These are phyloP conservation scores for Hirudo medicinalis DNA, from an alignment of 1,140 invertebrate genomes.

Conservation along the genomic window DNA sequence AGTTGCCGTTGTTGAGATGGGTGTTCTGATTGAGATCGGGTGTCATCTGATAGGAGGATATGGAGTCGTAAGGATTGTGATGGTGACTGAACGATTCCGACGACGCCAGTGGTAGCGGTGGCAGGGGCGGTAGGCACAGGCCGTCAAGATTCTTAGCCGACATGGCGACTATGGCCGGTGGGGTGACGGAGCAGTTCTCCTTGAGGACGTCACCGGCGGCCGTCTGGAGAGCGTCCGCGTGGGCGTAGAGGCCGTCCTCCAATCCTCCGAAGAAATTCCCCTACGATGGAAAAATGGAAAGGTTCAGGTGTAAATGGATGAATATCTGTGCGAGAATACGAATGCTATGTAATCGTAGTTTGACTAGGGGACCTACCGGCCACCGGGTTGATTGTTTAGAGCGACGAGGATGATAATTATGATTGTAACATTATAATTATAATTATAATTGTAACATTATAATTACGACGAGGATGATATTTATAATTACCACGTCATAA, in stretches of 20 bases:
- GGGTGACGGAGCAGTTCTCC: neutral
- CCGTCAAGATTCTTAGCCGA: neutral
- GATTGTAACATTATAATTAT: neutral
- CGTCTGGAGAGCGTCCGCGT: neutral
- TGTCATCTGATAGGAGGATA: too few relatives aligned
- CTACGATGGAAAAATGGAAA: neutral
- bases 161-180: slow-evolving; percentile 9
- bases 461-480: too few relatives aligned
- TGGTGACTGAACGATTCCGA: neutral
- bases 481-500: too few relatives aligned
- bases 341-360: neutral
- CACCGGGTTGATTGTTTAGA: neutral
- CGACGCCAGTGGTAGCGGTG: neutral
- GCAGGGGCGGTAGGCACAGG: neutral
- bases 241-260: neutral
- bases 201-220: neutral
- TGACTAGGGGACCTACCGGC: neutral
- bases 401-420: neutral
- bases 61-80: too few relatives aligned
- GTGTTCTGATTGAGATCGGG: too few relatives aligned
- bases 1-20: too few relatives aligned
- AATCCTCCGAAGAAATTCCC: slow-evolving; percentile 9
- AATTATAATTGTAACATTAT: too few relatives aligned
- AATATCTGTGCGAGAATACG: neutral
- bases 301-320: neutral